Evolutionary conservation across 2,888 invertebrate species (phyloP), one percentile per base, ranked within the genome.

Genomic region (Diarsia brunnea): DNA sequence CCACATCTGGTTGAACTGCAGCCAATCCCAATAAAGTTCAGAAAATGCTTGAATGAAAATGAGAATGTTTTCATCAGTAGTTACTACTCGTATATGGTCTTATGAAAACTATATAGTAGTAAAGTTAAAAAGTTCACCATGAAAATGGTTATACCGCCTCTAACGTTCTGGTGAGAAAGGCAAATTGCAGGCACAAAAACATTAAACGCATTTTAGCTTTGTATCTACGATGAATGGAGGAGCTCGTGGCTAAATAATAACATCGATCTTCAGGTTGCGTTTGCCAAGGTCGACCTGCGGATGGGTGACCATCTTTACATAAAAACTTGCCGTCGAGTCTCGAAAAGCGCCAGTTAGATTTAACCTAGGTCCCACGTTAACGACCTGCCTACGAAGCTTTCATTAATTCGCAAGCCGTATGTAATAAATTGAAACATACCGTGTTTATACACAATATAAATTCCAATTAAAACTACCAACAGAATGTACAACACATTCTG

Each of bases 1-100:
- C 0, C 55, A 47, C 75, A 73, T 47, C 55, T 58, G 73, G 43
- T 77, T 45, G 65, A 77, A 77, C 64, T 21, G 31, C 19, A 74
- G 65, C 78, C 65, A 51, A 73, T 47, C 0, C 16, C 31, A 73
- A 49, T 73, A 43, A 10, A 43, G 14, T 19, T 10, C 2, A 7
- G n/a, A 19, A 76, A 27, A 49, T 43, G 43, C 16, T 49, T 24
- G 31, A 12, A 58, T 61, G 63, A 49, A 76, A 61, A 49, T 60
- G 16, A 49, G 16, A 27, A 49, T 60, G 12, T n/a, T 58, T 38
- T n/a, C 5, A 55, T 55, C 19, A 11, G 31, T 31, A 55, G n/a
- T 14, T 24, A 19, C 19, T 19, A n/a, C n/a, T n/a, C n/a, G n/a
- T n/a, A n/a, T n/a, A 58, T 0, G 2, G 3, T 45, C 10, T 69